Evolutionary conservation across 2,888 invertebrate species (phyloP).

Genomic region (Pimpla rufipes): DNA sequence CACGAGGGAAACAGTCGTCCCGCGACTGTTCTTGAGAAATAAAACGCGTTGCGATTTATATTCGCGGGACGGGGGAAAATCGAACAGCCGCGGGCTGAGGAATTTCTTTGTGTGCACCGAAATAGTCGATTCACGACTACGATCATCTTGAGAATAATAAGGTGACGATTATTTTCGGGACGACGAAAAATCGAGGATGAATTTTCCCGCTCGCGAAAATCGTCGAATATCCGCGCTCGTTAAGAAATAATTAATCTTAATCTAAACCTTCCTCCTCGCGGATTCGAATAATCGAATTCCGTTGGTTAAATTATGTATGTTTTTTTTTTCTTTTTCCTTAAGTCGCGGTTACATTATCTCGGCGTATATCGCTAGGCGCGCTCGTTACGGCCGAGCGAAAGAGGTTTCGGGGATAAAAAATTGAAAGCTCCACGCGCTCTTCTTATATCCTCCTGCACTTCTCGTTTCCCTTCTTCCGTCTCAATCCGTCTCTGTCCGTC

Average conservation of each 20-base stretch:
- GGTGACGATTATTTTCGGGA: too few species aligned
- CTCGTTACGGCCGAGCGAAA: slow-evolving; percentile 43
- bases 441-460: slow-evolving; percentile 37
- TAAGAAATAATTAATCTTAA: slow-evolving; percentile 36
- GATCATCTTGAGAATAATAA: too few species aligned
- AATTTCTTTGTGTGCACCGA: too few species aligned
- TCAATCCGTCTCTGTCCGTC: not conserved
- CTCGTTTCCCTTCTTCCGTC: slow-evolving; percentile 11
- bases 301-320: slow-evolving; percentile 38
- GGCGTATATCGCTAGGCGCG: slow-evolving; percentile 10
- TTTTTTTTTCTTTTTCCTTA: not conserved
- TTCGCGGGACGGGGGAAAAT: not conserved
- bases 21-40: not conserved
- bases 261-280: slow-evolving; percentile 12
- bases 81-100: not conserved
- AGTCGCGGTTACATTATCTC: slow-evolving; percentile 34
- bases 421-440: slow-evolving; percentile 59
- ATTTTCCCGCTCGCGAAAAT: too few species aligned
- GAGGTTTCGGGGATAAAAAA: slow-evolving; percentile 54
- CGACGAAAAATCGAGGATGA: too few species aligned
- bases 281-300: slow-evolving; percentile 57
- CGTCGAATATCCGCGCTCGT: slow-evolving; percentile 23
- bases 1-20: not conserved
- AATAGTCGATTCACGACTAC: too few species aligned
- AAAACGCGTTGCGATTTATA: too few species aligned